These are phyloP conservation scores for Harmothoe impar DNA, from an alignment of 2,888 invertebrate genomes.

Conservation along the genomic window DNA sequence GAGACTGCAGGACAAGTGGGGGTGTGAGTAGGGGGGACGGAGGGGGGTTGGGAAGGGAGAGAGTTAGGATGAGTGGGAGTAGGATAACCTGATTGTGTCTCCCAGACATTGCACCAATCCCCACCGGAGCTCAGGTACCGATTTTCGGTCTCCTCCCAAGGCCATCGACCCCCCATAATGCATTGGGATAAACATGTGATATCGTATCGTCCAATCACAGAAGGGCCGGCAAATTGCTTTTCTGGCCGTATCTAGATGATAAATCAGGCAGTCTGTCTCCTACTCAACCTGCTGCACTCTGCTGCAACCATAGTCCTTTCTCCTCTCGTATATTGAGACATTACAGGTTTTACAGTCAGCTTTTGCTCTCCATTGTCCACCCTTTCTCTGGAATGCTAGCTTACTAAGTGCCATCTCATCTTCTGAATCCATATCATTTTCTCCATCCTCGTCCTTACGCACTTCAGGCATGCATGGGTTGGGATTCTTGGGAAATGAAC, in stretches of 20 bases:
- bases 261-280: not conserved
- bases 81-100: slow-evolving; percentile 1
- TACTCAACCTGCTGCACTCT: not conserved
- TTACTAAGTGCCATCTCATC: not conserved
- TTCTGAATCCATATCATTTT: not conserved
- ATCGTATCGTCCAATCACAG: slow-evolving; percentile 23
- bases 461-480: no score
- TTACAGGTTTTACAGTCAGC: no score
- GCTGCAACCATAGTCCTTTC: not conserved
- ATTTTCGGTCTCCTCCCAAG: not conserved
- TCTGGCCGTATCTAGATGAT: not conserved
- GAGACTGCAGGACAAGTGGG: no score
- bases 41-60: not conserved
- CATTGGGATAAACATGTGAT: not conserved
- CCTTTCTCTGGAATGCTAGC: no score
- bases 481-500: no score
- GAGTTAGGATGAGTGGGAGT: not conserved
- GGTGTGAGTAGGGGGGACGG: no score
- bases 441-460: not conserved
- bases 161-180: slow-evolving; percentile 14
- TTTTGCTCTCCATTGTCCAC: no score
- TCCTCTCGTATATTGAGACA: no score
- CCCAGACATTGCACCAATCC: not conserved
- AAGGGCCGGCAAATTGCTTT: slow-evolving; percentile 3
- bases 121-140: not conserved